A percentile compares a stretch with the other conserved stretches of the same genome.
These are phyloP conservation scores for Drepana falcataria DNA, from an alignment of 2,888 invertebrate genomes.

Conservation along the genomic window DNA sequence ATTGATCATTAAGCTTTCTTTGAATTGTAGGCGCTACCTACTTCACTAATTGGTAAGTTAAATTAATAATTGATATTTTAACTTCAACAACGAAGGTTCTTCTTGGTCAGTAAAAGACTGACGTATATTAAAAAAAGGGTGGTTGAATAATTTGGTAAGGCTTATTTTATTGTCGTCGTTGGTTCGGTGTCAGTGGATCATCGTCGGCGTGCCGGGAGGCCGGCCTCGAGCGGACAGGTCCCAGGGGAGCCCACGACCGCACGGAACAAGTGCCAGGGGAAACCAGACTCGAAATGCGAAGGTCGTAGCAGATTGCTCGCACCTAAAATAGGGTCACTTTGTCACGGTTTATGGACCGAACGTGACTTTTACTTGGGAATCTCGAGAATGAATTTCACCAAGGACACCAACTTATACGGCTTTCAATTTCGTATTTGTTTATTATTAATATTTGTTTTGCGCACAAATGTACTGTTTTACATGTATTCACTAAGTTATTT, in stretches of 20 bases:
- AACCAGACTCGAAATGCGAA: slow-evolving; percentile 60
- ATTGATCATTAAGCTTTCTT: slow-evolving; percentile 31
- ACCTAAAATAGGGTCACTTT: slow-evolving; percentile 64
- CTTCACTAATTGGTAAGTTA: slow-evolving; percentile 27
- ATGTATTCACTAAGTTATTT: too few relatives aligned
- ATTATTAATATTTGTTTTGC: slow-evolving; percentile 7
- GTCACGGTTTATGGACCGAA: slow-evolving; percentile 57
- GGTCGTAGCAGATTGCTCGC: slow-evolving; percentile 64
- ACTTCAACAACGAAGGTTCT: too few relatives aligned
- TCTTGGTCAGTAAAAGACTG: too few relatives aligned
- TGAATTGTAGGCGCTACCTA: slow-evolving; percentile 22
- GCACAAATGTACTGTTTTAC: not conserved
- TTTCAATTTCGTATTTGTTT: slow-evolving; percentile 12
- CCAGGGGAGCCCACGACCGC: slow-evolving; percentile 57
- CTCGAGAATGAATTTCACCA: slow-evolving; percentile 28
- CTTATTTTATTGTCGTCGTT: slow-evolving; percentile 50
- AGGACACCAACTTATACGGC: slow-evolving; percentile 9
- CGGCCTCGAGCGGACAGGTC: slow-evolving; percentile 51
- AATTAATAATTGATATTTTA: too few relatives aligned
- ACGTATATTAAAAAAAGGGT: slow-evolving; percentile 22
- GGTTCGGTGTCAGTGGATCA: slow-evolving; percentile 30
- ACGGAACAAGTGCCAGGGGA: slow-evolving; percentile 54
- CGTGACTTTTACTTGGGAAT: slow-evolving; percentile 62
- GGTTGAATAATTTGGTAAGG: slow-evolving; percentile 37
- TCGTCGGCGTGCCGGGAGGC: slow-evolving; percentile 8